Evolutionary conservation across 2,113 vertebrate genomes (phyloP).

Genomic region (Ciconia maguari): DNA sequence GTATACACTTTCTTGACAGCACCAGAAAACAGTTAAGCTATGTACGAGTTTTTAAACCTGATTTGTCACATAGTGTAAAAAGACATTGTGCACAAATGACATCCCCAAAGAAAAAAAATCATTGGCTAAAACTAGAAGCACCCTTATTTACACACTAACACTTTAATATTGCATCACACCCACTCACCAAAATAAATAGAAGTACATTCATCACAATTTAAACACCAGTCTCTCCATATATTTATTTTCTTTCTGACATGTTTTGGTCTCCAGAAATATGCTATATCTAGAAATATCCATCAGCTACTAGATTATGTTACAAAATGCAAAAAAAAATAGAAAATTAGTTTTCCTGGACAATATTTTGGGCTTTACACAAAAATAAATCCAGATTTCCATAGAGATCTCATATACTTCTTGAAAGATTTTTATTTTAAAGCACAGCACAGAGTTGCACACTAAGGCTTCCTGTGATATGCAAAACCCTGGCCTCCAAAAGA

Average conservation of each 20-base stretch:
- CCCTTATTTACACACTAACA: conserved; percentile 68
- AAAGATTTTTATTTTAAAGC: conserved; percentile 69
- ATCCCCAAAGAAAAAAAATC: conserved; percentile 40
- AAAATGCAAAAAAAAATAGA: conserved; percentile 72
- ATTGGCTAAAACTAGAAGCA: conserved; percentile 57
- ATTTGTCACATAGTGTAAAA: conserved; percentile 75
- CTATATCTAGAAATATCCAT: conserved; percentile 72
- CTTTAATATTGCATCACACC: conserved; percentile 71
- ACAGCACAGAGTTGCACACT: conserved; percentile 66
- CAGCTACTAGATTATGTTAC: conserved; percentile 70
- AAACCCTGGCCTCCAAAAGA: conserved; percentile 73
- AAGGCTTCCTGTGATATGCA: conserved; percentile 73
- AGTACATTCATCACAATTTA: conserved; percentile 76
- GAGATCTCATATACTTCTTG: conserved; percentile 59
- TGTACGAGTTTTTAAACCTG: conserved; percentile 53
- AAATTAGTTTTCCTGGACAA: conserved; percentile 70
- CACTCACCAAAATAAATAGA: conserved; percentile 80
- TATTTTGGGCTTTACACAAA: conserved; percentile 76
- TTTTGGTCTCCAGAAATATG: conserved; percentile 79
- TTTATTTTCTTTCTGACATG: conserved; percentile 77
- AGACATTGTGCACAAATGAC: conserved; percentile 65
- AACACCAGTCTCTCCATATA: conserved; percentile 76
- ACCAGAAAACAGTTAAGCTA: conserved; percentile 72
- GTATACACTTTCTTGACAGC: conserved; percentile 70
- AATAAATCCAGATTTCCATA: conserved; percentile 74